A percentile compares a stretch with the other conserved stretches of the same genome.
Conservation (phyloP, 2,888 invertebrate species). For the Melanostoma mellinum region DNA sequence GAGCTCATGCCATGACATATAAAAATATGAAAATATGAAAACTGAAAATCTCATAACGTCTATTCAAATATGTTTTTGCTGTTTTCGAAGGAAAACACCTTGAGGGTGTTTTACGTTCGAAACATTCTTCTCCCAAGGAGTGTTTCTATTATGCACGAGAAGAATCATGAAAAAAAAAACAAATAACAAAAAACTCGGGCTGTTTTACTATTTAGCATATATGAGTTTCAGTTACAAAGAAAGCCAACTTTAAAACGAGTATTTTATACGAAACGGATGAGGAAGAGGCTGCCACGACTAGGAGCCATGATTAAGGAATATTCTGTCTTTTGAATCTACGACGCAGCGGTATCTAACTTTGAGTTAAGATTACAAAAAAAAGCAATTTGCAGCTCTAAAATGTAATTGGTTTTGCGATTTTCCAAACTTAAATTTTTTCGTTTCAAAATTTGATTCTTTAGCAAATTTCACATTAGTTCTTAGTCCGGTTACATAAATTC, state of each 20-base stretch:
- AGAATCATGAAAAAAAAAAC: constrained; percentile 4
- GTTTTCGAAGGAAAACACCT: constrained; percentile 72
- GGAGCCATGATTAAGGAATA: too few species aligned
- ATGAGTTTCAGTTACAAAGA: constrained; percentile 27
- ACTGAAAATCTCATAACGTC: constrained; percentile 75
- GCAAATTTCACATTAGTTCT: too few species aligned
- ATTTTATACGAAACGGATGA: neutral
- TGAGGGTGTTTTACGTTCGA: constrained; percentile 50
- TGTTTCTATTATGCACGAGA: constrained; percentile 19
- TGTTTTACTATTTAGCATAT: constrained; percentile 50
- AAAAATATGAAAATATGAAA: constrained; percentile 70
- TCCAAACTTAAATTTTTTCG: too few species aligned
- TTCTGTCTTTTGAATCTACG: too few species aligned
- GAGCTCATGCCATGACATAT: constrained; percentile 52
- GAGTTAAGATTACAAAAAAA: too few species aligned
- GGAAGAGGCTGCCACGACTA: neutral
- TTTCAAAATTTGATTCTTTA: too few species aligned
- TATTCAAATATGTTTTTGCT: constrained; percentile 74
- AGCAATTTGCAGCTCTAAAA: too few species aligned
- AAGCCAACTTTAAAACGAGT: constrained; percentile 37
- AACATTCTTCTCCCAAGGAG: constrained; percentile 43
- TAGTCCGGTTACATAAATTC: too few species aligned
- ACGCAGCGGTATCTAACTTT: too few species aligned
- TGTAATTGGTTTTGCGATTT: too few species aligned
- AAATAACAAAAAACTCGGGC: constrained; percentile 24